phyloP scores from a whole-genome alignment of 2,888 invertebrate species.

The Cacoxenus indagator region DNA sequence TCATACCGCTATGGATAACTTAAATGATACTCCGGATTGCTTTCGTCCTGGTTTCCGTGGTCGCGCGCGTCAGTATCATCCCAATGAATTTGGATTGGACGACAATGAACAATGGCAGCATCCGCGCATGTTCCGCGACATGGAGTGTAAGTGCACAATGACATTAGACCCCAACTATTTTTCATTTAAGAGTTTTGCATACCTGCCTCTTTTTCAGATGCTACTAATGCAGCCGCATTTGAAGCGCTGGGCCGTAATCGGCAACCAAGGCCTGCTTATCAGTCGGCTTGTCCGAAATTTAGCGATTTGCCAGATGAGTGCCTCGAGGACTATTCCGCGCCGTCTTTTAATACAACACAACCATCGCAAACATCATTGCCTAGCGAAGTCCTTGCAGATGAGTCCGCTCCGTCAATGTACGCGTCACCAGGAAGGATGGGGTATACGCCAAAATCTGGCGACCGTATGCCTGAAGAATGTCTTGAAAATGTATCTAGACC shows the following conservation, averaged over 20 bases:
- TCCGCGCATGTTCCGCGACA: slow-evolving; percentile 38
- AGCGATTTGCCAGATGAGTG: slow-evolving; percentile 35
- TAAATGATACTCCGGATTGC: slow-evolving; percentile 40
- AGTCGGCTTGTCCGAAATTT: slow-evolving; percentile 29
- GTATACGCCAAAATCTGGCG: not conserved
- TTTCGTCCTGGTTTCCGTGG: slow-evolving; percentile 36
- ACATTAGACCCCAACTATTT: not conserved
- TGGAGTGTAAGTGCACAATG: slow-evolving; percentile 42
- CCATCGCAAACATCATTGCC: slow-evolving; percentile 4
- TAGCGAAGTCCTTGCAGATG: slow-evolving; percentile 20
- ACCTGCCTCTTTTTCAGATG: slow-evolving; percentile 28
- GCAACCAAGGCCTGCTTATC: slow-evolving; percentile 14
- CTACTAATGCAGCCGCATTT: slow-evolving; percentile 28
- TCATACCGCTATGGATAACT: slow-evolving; percentile 25
- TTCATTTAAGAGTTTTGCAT: not conserved
- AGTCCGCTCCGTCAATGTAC: not conserved
- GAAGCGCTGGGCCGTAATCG: slow-evolving; percentile 24
- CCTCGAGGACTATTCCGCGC: slow-evolving; percentile 36
- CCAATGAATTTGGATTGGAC: slow-evolving; percentile 37
- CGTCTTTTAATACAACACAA: slow-evolving; percentile 23
- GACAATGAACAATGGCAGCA: slow-evolving; percentile 43
- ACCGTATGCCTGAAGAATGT: not conserved
- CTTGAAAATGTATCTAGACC: too few species aligned
- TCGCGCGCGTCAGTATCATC: slow-evolving; percentile 35
- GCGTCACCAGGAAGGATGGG: not conserved